Conservation (phyloP, 2,113 vertebrate species). For the Todiramphus chloris region DNA sequence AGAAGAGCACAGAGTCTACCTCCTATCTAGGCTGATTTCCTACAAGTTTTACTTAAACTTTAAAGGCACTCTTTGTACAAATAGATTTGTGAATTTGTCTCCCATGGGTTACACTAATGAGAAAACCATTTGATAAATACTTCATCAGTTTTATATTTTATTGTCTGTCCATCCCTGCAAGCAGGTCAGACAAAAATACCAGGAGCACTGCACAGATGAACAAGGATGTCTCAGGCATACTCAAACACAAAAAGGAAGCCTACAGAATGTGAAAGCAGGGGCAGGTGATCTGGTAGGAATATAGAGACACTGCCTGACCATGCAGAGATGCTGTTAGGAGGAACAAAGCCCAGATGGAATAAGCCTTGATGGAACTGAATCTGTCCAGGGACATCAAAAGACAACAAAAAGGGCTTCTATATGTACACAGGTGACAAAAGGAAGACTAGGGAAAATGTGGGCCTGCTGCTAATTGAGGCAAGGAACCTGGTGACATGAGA, state of each 20-base stretch:
- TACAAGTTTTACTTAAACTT: background rate
- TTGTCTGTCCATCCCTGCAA: background rate
- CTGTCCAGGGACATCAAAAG: background rate
- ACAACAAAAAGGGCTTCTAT: background rate
- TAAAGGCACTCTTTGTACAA: background rate
- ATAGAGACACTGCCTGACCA: background rate
- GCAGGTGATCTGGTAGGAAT: background rate
- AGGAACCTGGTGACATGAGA: background rate
- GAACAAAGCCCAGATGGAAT: background rate
- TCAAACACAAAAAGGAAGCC: background rate
- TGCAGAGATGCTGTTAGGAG: background rate
- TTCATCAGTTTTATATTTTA: background rate
- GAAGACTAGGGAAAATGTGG: background rate
- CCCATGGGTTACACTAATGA: background rate
- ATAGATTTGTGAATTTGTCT: background rate
- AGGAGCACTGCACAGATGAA: background rate
- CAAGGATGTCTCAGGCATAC: background rate
- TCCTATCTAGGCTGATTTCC: background rate
- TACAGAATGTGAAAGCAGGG: background rate
- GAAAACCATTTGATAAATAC: background rate
- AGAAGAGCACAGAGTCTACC: background rate
- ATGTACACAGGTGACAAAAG: background rate
- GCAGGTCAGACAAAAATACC: background rate
- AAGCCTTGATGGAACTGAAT: background rate
- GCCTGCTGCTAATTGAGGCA: background rate